Conservation (phyloP, 2,797 vertebrate genomes). For the Eupleurogrammus muticus region DNA sequence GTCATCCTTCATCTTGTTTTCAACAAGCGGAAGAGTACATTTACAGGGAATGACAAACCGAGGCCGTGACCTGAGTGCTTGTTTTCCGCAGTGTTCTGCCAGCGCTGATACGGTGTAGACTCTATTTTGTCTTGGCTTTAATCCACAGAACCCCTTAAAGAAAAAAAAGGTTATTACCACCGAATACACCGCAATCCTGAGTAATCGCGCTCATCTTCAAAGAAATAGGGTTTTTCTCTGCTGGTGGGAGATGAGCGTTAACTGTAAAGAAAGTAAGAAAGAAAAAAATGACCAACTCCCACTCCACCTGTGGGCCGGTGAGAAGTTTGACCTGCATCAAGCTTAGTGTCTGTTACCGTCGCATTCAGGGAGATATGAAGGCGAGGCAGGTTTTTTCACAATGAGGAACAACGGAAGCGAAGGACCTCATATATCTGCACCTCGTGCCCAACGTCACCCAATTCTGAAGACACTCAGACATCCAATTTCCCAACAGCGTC, state of each 20-base stretch:
- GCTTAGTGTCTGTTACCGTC: slow-evolving; percentile 20
- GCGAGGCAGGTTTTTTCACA: slow-evolving; percentile 36
- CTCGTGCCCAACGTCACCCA: background rate
- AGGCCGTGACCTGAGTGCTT: slow-evolving; percentile 43
- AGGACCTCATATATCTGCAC: background rate
- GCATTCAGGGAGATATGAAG: slow-evolving; percentile 37
- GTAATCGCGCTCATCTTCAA: slow-evolving; percentile 11
- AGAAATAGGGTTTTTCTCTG: background rate
- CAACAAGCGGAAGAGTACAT: slow-evolving; percentile 34
- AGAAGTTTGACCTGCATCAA: slow-evolving; percentile 34
- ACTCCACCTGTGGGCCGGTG: slow-evolving; percentile 19
- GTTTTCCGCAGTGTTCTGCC: slow-evolving; percentile 43
- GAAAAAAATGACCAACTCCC: slow-evolving; percentile 28
- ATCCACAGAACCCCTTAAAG: slow-evolving; percentile 45
- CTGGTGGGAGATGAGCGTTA: background rate
- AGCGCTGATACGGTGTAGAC: slow-evolving; percentile 20
- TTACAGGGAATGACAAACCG: slow-evolving; percentile 55
- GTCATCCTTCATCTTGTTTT: slow-evolving; percentile 57
- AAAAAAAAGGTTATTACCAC: slow-evolving; percentile 38
- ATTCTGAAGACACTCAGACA: slow-evolving; percentile 12
- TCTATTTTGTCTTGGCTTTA: slow-evolving; percentile 42
- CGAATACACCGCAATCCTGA: slow-evolving; percentile 25
- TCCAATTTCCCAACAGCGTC: background rate
- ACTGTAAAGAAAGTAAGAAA: too few species aligned
- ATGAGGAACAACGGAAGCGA: slow-evolving; percentile 13